Evolutionary conservation across 2,797 vertebrate genomes (phyloP).

Genomic region (Anomalospiza imberbis): DNA sequence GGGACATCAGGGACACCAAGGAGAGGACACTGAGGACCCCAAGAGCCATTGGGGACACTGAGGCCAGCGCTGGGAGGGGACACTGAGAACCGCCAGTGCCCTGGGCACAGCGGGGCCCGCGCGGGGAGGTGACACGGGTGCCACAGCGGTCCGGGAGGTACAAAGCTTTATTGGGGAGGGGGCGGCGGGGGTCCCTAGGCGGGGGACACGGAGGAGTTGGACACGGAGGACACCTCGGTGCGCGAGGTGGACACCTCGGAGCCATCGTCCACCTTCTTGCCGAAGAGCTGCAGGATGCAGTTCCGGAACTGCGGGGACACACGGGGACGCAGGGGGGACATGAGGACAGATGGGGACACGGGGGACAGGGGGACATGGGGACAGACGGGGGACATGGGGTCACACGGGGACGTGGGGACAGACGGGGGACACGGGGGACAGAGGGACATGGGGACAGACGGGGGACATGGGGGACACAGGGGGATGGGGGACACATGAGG

Average conservation of each 20-base stretch:
- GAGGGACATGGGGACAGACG: too few species aligned
- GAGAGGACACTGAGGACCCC: not conserved
- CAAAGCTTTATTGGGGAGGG: not conserved
- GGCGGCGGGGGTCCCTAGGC: not conserved
- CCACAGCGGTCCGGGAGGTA: not conserved
- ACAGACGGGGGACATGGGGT: too few species aligned
- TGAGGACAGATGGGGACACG: too few species aligned
- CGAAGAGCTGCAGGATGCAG: not conserved
- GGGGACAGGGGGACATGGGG: too few species aligned
- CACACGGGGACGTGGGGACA: too few species aligned
- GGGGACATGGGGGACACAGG: too few species aligned
- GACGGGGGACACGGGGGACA: too few species aligned
- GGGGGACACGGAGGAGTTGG: not conserved
- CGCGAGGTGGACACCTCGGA: not conserved
- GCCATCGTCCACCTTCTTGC: not conserved
- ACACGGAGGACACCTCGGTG: not conserved
- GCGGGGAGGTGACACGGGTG: not conserved
- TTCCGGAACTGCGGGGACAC: not conserved
- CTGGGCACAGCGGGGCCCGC: too few species aligned
- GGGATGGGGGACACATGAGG: too few species aligned
- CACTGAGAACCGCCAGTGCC: too few species aligned
- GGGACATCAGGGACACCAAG: too few species aligned
- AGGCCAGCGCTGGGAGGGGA: not conserved
- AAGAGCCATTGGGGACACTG: not conserved
- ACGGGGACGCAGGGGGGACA: too few species aligned